A percentile compares a stretch with the other conserved stretches of the same genome.
These are phyloP conservation scores for Pseudotriccus pelzelni DNA, from an alignment of 2,797 vertebrate genomes.

Conservation along the genomic window DNA sequence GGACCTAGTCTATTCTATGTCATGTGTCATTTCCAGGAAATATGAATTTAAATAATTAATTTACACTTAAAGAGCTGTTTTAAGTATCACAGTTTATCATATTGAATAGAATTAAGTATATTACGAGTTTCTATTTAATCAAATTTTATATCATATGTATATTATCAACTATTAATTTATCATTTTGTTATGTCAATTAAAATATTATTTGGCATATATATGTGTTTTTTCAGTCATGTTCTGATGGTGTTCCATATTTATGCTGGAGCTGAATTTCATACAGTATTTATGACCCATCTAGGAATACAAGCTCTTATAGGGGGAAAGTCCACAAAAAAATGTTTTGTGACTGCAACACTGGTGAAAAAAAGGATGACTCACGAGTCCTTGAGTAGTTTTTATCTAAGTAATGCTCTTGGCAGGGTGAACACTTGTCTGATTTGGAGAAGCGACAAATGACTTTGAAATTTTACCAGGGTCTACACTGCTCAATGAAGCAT, in stretches of 20 bases:
- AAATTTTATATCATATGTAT: not conserved
- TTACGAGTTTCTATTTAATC: not conserved
- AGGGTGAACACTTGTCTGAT: not conserved
- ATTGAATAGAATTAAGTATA: not conserved
- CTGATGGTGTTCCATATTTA: not conserved
- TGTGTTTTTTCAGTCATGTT: not conserved
- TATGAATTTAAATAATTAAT: not conserved
- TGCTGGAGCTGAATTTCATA: not conserved
- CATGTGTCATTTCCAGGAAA: not conserved
- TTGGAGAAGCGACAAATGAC: not conserved
- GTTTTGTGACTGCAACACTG: not conserved
- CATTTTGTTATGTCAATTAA: not conserved
- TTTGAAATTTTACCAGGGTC: conserved; percentile 2
- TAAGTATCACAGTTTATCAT: not conserved
- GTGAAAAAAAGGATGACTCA: not conserved
- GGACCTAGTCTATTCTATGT: not conserved
- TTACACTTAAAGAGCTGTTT: not conserved
- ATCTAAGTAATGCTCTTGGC: not conserved
- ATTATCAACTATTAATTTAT: not conserved
- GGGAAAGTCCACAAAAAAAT: not conserved
- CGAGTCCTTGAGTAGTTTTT: not conserved
- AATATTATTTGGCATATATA: not conserved
- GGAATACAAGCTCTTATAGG: not conserved
- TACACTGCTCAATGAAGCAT: not conserved
- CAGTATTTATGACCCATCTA: not conserved